phyloP scores from a whole-genome alignment of 2,888 invertebrate genomes.

The Boloria euphrosyne region DNA sequence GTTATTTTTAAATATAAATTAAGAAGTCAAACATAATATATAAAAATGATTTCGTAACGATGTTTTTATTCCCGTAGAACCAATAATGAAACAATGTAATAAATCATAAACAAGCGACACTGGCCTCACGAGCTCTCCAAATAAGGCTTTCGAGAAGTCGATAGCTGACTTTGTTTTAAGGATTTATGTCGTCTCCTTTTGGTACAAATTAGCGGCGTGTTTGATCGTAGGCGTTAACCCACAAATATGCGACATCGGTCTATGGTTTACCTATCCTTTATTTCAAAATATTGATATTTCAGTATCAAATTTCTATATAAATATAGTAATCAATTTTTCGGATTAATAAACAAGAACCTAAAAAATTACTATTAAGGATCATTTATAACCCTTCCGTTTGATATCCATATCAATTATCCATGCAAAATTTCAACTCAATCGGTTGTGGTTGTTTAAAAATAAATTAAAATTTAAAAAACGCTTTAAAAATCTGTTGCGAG shows the following conservation, averaged over 20 bases:
- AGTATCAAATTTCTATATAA: not conserved
- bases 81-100: conserved; percentile 49
- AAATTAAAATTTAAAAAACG: no score
- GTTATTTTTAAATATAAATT: not conserved
- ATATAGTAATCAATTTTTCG: not conserved
- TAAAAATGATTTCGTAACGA: not conserved
- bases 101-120: conserved; percentile 73
- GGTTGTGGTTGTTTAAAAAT: no score
- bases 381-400: no score
- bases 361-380: no score
- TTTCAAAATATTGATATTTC: conserved; percentile 2
- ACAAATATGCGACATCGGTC: conserved; percentile 59
- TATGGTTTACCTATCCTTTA: conserved; percentile 20
- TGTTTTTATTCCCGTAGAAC: conserved; percentile 34
- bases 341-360: no score
- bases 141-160: conserved; percentile 66
- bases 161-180: conserved; percentile 63
- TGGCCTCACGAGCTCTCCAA: conserved; percentile 72
- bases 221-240: conserved; percentile 67
- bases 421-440: no score
- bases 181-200: conserved; percentile 76
- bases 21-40: not conserved
- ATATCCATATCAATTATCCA: no score
- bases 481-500: no score
- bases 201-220: conserved; percentile 75